These are phyloP conservation scores for Muntiacus muntjak DNA, from an alignment of 2,113 vertebrate species.

Conservation along the genomic window DNA sequence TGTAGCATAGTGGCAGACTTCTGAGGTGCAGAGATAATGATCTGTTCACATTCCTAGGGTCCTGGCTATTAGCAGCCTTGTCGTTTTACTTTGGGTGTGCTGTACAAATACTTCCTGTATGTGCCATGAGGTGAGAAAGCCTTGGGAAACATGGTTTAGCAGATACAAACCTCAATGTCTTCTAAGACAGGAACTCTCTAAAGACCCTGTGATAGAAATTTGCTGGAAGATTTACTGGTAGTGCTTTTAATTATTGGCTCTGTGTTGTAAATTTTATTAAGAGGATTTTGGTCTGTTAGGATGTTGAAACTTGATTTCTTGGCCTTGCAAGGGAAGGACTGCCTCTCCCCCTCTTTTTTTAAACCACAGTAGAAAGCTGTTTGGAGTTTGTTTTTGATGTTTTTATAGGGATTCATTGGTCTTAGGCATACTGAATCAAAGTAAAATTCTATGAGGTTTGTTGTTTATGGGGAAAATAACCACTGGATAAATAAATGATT, in stretches of 20 bases:
- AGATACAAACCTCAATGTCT: neutral
- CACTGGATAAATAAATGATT: neutral
- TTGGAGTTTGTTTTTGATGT: conserved; percentile 17
- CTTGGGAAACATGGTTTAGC: neutral
- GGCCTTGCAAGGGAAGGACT: neutral
- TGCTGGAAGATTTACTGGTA: neutral
- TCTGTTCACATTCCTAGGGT: neutral
- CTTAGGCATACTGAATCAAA: neutral
- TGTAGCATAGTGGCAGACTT: neutral
- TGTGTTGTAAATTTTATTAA: neutral
- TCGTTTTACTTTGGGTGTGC: neutral
- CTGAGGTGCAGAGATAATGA: neutral
- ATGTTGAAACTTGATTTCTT: conserved; percentile 27
- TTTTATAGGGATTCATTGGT: conserved; percentile 6
- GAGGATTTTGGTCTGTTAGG: neutral
- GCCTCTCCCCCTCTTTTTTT: neutral
- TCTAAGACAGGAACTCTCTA: neutral
- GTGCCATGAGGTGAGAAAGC: neutral
- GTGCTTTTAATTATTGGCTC: neutral
- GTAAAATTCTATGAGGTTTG: neutral
- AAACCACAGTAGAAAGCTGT: neutral
- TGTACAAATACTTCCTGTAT: neutral
- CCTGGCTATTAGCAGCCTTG: neutral
- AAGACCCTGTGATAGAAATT: neutral
- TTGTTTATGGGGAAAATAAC: neutral